Percentiles rank a stretch among this genome's conserved stretches.
These are phyloP conservation scores for Diploscapter pachys DNA, from an alignment of 1,140 invertebrate species.

Conservation along the genomic window DNA sequence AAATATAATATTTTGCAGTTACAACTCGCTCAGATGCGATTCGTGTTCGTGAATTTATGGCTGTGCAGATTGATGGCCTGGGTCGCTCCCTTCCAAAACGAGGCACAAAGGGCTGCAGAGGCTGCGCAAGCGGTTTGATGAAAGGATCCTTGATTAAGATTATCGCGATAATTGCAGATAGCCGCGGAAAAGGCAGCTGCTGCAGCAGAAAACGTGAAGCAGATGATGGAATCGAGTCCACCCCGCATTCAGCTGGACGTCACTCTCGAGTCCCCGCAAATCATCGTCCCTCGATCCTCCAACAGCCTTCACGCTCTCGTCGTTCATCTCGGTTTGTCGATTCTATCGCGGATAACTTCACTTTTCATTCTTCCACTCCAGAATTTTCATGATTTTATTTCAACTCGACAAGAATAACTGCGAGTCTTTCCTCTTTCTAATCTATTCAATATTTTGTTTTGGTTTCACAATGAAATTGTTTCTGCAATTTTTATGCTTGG, in stretches of 20 bases:
- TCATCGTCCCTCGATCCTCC: conserved; percentile 81
- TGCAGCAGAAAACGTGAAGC: conserved; percentile 78
- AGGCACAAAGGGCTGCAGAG: conserved; percentile 81
- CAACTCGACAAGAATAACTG: too few species aligned
- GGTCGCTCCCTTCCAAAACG: conserved; percentile 62
- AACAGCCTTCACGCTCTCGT: conserved; percentile 72
- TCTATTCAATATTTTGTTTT: too few species aligned
- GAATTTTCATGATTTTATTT: too few species aligned
- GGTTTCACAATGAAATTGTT: too few species aligned
- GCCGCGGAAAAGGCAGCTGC: conserved; percentile 61
- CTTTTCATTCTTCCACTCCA: too few species aligned
- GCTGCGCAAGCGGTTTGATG: conserved; percentile 36
- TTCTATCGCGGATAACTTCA: too few species aligned
- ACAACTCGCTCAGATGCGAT: conserved; percentile 62
- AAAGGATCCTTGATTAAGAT: too few species aligned
- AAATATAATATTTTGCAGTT: conserved; percentile 66
- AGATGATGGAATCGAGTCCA: conserved; percentile 77
- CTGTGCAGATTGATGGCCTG: conserved; percentile 74
- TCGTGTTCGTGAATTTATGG: conserved; percentile 69
- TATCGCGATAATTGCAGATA: conserved; percentile 1
- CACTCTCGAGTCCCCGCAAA: conserved; percentile 79
- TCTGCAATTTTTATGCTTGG: too few species aligned
- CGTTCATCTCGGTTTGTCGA: conserved; percentile 73
- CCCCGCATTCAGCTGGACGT: conserved; percentile 75
- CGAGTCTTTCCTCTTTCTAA: too few species aligned